These are phyloP conservation scores for Heteropelma amictum DNA, from an alignment of 2,888 invertebrate species.

Conservation along the genomic window DNA sequence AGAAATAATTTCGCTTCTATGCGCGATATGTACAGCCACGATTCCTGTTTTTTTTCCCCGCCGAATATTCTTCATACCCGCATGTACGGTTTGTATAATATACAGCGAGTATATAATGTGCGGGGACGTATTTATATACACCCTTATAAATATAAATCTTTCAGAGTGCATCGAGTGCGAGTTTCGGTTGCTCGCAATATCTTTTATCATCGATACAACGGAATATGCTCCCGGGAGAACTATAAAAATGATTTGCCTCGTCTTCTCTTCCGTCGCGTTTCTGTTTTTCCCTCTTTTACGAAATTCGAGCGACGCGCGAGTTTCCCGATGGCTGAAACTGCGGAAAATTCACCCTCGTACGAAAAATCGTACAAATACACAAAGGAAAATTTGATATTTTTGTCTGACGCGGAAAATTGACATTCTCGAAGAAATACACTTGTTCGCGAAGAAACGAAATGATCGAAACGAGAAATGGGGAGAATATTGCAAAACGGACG, in stretches of 20 bases:
- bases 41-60: conserved; percentile 31
- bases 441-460: no score
- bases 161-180: conserved; percentile 26
- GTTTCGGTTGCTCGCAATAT: conserved; percentile 39
- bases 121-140: neutral
- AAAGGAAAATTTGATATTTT: no score
- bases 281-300: neutral
- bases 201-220: conserved; percentile 52
- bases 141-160: conserved; percentile 54
- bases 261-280: neutral
- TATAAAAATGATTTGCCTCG: conserved; percentile 45
- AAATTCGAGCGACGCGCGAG: neutral
- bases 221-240: conserved; percentile 38
- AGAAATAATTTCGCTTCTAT: conserved; percentile 23
- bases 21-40: conserved; percentile 25
- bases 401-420: no score
- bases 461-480: no score
- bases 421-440: no score
- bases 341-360: no score
- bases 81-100: no score
- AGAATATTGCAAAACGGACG: no score
- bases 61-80: neutral
- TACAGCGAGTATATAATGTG: neutral
- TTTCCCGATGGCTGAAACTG: no score
- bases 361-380: no score